These are phyloP conservation scores for Anaspis maculata DNA, from an alignment of 2,888 invertebrate species.

Conservation along the genomic window DNA sequence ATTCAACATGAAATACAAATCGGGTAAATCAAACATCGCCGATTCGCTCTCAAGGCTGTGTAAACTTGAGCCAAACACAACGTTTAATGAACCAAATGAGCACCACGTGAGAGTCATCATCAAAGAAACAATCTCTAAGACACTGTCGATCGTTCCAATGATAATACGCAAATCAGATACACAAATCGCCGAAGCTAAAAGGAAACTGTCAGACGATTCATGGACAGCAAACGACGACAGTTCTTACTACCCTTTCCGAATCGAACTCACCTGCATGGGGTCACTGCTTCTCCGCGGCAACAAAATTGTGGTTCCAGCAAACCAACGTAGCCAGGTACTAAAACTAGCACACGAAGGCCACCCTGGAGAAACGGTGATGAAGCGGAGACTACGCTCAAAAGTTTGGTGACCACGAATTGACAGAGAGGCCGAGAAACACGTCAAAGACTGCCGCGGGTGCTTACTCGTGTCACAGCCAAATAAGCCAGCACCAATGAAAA, in stretches of 20 bases:
- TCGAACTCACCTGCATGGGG: not conserved
- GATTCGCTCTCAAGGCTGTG: conserved; percentile 22
- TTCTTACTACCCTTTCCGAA: not conserved
- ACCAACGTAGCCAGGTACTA: too few species aligned
- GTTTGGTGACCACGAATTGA: not conserved
- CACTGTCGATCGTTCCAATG: conserved; percentile 5
- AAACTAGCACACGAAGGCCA: too few species aligned
- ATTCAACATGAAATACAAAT: conserved; percentile 18
- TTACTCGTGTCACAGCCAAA: conserved; percentile 10
- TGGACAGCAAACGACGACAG: not conserved
- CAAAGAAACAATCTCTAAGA: conserved; percentile 13
- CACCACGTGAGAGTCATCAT: conserved; percentile 15
- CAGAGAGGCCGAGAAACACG: not conserved
- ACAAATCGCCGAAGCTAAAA: not conserved
- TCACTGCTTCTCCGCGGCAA: not conserved
- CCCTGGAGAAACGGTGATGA: too few species aligned
- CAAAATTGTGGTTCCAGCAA: too few species aligned
- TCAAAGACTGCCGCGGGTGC: conserved; percentile 4
- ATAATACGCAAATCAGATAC: not conserved
- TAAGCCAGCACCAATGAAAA: conserved; percentile 9
- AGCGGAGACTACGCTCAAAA: not conserved
- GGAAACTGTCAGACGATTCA: not conserved
- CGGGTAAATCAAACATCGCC: conserved; percentile 21
- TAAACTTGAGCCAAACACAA: conserved; percentile 3
- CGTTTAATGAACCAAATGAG: conserved; percentile 16